Evolutionary conservation across 2,797 vertebrate genomes (phyloP).

Genomic region (Acropternis orthonyx): DNA sequence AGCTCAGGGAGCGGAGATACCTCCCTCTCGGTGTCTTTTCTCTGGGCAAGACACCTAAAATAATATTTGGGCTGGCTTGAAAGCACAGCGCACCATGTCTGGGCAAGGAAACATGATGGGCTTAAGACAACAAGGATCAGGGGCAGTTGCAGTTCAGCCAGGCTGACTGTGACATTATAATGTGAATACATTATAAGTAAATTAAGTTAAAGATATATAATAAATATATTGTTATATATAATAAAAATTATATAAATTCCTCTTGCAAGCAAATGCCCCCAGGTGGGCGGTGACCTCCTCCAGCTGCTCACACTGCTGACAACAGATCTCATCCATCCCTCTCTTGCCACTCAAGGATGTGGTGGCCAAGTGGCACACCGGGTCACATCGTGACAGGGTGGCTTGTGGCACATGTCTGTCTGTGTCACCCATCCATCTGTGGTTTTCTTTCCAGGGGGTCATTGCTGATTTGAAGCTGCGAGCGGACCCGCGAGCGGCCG

Average conservation of each 20-base stretch:
- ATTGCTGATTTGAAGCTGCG: slow-evolving; percentile 87
- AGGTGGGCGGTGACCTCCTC: not conserved
- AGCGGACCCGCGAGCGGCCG: slow-evolving; percentile 82
- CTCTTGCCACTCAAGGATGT: fast-evolving
- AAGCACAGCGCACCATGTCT: fast-evolving
- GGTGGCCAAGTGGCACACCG: fast-evolving
- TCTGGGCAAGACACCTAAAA: slow-evolving; percentile 34
- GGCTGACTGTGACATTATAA: too few relatives aligned
- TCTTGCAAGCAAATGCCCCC: not conserved
- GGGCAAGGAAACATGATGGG: not conserved
- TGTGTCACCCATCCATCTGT: fast-evolving
- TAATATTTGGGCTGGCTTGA: slow-evolving; percentile 12
- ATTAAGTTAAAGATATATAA: not conserved
- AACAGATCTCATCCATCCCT: not conserved
- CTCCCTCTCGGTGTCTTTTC: not conserved
- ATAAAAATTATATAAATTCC: not conserved
- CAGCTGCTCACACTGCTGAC: not conserved
- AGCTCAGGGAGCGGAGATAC: not conserved
- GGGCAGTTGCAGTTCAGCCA: not conserved
- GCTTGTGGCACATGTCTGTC: not conserved
- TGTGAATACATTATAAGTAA: not conserved
- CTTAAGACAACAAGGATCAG: not conserved
- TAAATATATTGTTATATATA: not conserved
- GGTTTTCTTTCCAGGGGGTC: slow-evolving; percentile 78
- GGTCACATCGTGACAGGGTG: fast-evolving